Evolutionary conservation across 2,113 vertebrate species (phyloP).

Genomic region (Eleginops maclovinus): DNA sequence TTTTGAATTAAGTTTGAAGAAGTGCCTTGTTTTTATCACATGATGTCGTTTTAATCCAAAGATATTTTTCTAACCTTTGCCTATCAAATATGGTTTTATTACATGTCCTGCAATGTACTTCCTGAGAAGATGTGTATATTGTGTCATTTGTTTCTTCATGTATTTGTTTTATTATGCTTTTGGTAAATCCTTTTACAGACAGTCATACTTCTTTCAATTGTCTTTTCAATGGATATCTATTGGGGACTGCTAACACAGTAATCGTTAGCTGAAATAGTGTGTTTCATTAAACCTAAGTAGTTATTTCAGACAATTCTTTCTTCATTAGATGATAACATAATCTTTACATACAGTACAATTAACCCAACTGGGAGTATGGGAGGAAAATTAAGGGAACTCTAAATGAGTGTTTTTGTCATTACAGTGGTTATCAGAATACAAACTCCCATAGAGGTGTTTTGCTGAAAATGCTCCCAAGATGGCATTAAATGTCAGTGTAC

Average conservation of each 20-base stretch:
- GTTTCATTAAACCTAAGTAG: constrained; percentile 28
- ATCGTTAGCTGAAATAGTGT: constrained; percentile 8
- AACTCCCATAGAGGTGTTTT: constrained; percentile 30
- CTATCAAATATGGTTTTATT: neutral
- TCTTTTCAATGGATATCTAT: constrained; percentile 39
- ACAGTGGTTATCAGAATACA: constrained; percentile 2
- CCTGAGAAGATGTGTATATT: too few species aligned
- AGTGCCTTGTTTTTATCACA: neutral
- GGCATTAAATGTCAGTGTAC: neutral
- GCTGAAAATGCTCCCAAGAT: constrained; percentile 7
- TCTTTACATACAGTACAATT: constrained; percentile 32
- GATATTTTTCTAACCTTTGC: neutral
- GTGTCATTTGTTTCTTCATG: too few species aligned
- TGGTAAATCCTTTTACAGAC: too few species aligned
- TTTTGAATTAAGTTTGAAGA: constrained; percentile 22
- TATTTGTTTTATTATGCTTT: too few species aligned
- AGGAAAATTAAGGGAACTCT: constrained; percentile 22
- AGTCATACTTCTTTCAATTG: neutral
- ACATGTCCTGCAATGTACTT: too few species aligned
- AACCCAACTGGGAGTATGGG: constrained; percentile 20
- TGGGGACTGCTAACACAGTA: constrained; percentile 20
- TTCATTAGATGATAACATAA: constrained; percentile 7
- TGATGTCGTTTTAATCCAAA: constrained; percentile 1
- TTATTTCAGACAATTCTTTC: constrained; percentile 3
- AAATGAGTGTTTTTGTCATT: constrained; percentile 31